Conservation (phyloP, 2,888 invertebrate species). For the Entomobrya proxima region DNA sequence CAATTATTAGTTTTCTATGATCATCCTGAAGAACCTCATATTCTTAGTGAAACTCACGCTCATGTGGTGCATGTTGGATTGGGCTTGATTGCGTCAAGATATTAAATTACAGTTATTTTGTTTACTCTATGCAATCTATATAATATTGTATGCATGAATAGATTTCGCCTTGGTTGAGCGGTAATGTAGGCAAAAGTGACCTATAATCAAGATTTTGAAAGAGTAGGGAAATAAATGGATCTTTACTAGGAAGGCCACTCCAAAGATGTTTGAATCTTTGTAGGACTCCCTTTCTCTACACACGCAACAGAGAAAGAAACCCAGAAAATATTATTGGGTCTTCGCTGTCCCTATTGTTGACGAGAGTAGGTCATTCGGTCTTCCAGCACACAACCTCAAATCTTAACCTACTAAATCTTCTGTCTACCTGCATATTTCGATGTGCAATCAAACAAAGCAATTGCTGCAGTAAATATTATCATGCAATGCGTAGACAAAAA, state of each 20-base stretch:
- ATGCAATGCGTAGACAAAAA: background rate
- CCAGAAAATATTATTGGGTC: background rate
- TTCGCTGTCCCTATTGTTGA: background rate
- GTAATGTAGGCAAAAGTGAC: background rate
- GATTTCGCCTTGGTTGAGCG: background rate
- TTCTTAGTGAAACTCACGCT: constrained; percentile 38
- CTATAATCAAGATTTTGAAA: constrained; percentile 17
- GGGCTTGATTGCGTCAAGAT: constrained; percentile 18
- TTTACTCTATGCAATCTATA: background rate
- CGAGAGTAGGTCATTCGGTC: constrained; percentile 60
- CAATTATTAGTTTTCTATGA: too few relatives aligned
- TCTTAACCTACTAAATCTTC: constrained; percentile 21
- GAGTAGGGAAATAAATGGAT: background rate
- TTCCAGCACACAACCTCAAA: constrained; percentile 38
- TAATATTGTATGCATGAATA: background rate
- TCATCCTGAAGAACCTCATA: background rate
- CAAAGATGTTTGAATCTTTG: background rate
- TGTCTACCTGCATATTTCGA: background rate
- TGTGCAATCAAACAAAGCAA: background rate
- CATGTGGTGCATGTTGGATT: background rate
- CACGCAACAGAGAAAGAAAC: background rate
- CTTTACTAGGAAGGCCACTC: background rate
- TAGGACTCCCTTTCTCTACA: background rate
- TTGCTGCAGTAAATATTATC: too few relatives aligned
- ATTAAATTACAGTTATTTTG: constrained; percentile 32